These are phyloP conservation scores for Kradibia gibbosae DNA, from an alignment of 1,140 invertebrate species.

Conservation along the genomic window DNA sequence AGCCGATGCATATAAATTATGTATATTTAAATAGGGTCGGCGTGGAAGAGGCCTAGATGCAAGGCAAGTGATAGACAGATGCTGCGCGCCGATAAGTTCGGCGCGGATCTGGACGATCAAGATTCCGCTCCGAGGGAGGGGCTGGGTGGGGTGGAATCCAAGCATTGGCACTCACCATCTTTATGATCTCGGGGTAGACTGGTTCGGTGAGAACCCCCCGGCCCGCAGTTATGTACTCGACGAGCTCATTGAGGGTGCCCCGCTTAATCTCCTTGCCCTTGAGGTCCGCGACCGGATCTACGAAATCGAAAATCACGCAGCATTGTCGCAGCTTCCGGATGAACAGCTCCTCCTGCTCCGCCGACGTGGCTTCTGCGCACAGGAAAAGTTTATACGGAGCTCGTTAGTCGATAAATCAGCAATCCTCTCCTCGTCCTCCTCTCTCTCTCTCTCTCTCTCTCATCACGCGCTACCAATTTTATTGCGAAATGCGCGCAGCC, in stretches of 20 bases:
- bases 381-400: background rate
- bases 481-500: too few species aligned
- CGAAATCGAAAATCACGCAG: conserved; percentile 99
- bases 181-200: conserved; percentile 97
- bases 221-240: conserved; percentile 96
- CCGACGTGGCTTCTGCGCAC: conserved; percentile 87
- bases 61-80: too few species aligned
- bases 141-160: too few species aligned
- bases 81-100: too few species aligned
- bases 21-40: too few species aligned
- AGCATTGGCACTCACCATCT: conserved; percentile 83
- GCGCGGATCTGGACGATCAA: too few species aligned
- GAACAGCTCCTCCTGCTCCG: conserved; percentile 97
- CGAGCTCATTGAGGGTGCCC: conserved; percentile 96
- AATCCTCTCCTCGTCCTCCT: background rate
- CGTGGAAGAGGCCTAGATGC: too few species aligned
- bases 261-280: conserved; percentile 99
- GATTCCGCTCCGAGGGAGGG: too few species aligned
- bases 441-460: background rate
- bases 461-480: background rate
- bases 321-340: conserved; percentile 98
- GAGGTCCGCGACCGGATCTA: conserved; percentile 97
- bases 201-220: conserved; percentile 96
- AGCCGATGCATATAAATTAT: too few species aligned
- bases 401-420: background rate